Base-by-base conservation (phyloP, 2,888 invertebrate genomes). In the Heterodera filipjevi region DNA sequence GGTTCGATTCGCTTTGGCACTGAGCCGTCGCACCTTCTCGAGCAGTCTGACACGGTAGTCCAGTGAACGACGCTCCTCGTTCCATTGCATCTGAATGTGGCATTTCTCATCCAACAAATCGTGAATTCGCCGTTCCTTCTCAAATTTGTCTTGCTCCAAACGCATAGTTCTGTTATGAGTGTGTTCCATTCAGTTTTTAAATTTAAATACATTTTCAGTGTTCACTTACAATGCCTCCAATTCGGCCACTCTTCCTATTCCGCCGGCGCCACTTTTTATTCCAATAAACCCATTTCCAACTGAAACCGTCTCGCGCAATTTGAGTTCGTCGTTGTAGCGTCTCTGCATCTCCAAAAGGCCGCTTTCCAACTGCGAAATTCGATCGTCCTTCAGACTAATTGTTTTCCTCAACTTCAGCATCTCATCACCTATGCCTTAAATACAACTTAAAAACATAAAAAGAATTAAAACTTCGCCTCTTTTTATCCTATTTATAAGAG, bases 331-430 rank as follows among this genome's bases (percentile, higher is more conserved):
- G 27, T 68, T 71, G 76, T 79, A 83, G 19, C 77, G 71, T 82
- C 81, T 84, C 77, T 85, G 82, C 68, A 86, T 79, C 35, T 87
- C 86, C 33, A 81, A 79, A 19, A 88, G 77, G 64, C 81, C 82
- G n/a, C 79, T 79, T 72, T 88, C 87, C 66, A 88, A 79, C 44
- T 87, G 84, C 66, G 81, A 78, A 68, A 88, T 88, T 64, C 85
- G 84, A 33, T 88, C 88, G 66, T 88, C 88, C 72, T 85, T 86
- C 14, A 81, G 76, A 68, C 83, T 80, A 53, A 86, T 77, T 22
- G 81, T 83, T 71, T 85, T 86, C 71, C 85, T 83, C 78, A 87
- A 77, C 74, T 84, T 73, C 44, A 81, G 77, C 49, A 83, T 59
- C n/a, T 84, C 84, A 33, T 86, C 86, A 3, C 59, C 59, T 8